phyloP scores from a whole-genome alignment of 2,888 invertebrate species.

The Geotrupes spiniger region DNA sequence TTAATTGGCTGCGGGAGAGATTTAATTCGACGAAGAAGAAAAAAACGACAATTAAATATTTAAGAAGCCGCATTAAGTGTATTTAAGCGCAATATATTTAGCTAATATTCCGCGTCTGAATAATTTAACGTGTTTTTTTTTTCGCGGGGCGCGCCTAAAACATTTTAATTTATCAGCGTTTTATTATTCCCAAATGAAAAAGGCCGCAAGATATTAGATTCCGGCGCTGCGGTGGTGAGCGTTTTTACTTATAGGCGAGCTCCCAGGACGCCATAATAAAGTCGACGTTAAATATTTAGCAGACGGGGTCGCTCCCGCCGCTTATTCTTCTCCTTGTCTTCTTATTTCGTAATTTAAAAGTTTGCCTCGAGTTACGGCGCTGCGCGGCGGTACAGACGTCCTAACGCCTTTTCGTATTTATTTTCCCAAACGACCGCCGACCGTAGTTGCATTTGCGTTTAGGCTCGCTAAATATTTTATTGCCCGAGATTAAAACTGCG shows the following conservation, averaged over 20 bases:
- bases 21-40: too few relatives aligned
- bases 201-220: slow-evolving; percentile 37
- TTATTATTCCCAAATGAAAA: slow-evolving; percentile 38
- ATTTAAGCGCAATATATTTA: not conserved
- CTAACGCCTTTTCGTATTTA: slow-evolving; percentile 37
- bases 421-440: slow-evolving; percentile 34
- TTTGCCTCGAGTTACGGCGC: slow-evolving; percentile 37
- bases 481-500: slow-evolving; percentile 33
- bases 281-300: slow-evolving; percentile 45
- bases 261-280: slow-evolving; percentile 37
- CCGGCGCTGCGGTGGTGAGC: slow-evolving; percentile 23
- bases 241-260: slow-evolving; percentile 28
- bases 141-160: slow-evolving; percentile 14
- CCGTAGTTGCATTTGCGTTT: slow-evolving; percentile 33
- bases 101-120: slow-evolving; percentile 3
- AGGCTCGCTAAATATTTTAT: slow-evolving; percentile 40
- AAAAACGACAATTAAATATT: too few relatives aligned
- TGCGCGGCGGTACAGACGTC: slow-evolving; percentile 23
- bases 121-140: slow-evolving; percentile 16
- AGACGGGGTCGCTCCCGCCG: slow-evolving; percentile 36
- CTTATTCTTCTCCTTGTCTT: slow-evolving; percentile 32
- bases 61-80: too few relatives aligned
- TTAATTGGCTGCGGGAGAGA: too few relatives aligned
- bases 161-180: slow-evolving; percentile 37
- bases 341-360: slow-evolving; percentile 46